These are phyloP conservation scores for Amblyopsis rosae DNA, from an alignment of 2,113 vertebrate genomes.

Conservation along the genomic window DNA sequence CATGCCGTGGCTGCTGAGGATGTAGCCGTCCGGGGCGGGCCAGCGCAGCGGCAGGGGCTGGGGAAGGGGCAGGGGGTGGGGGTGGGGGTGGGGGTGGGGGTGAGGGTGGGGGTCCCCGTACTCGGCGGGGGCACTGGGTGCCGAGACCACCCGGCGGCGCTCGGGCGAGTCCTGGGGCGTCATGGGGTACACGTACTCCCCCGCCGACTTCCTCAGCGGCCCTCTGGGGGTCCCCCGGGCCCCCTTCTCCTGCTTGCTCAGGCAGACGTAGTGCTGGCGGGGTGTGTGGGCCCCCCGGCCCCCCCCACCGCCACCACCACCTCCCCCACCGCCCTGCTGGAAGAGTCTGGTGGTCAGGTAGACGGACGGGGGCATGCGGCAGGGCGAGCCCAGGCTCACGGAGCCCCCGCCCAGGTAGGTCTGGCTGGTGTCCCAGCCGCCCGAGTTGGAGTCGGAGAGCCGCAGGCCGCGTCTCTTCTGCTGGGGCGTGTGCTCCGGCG, in stretches of 20 bases:
- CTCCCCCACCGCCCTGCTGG: constrained; percentile 68
- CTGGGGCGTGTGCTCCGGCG: constrained; percentile 94
- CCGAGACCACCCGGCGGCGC: constrained; percentile 89
- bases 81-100: too few species aligned
- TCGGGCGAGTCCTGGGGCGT: constrained; percentile 89
- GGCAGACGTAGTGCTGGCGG: constrained; percentile 79
- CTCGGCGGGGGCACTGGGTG: constrained; percentile 82
- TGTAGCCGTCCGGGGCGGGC: constrained; percentile 85
- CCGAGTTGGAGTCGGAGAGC: constrained; percentile 80
- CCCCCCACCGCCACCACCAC: constrained; percentile 59
- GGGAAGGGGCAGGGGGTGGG: too few species aligned
- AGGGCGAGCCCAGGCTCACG: constrained; percentile 70
- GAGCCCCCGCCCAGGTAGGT: constrained; percentile 80
- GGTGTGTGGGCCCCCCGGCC: constrained; percentile 64
- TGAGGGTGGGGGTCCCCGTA: constrained; percentile 65
- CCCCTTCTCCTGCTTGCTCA: constrained; percentile 77
- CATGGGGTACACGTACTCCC: constrained; percentile 83
- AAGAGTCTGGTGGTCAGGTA: constrained; percentile 81
- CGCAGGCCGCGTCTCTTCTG: constrained; percentile 86
- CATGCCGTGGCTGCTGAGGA: constrained; percentile 83
- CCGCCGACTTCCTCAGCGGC: constrained; percentile 79
- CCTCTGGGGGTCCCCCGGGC: constrained; percentile 65
- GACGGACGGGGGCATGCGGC: constrained; percentile 71
- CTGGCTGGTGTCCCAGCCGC: constrained; percentile 89
- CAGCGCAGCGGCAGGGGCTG: constrained; percentile 75